Base-by-base conservation (phyloP, 2,113 vertebrate genomes). In the Hippocampus guttulatus region DNA sequence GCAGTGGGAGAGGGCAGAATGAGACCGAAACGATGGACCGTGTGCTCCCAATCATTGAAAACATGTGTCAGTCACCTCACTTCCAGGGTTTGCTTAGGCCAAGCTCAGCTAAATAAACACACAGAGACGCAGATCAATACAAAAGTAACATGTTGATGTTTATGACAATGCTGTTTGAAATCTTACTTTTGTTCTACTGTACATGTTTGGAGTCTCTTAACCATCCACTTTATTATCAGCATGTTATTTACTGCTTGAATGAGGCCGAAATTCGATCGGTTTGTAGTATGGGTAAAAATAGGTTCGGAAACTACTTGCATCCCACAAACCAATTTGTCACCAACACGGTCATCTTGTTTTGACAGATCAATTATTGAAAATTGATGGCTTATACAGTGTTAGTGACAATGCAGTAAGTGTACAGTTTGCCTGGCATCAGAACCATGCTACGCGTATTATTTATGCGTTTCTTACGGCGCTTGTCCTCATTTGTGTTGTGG, bases 1-100 rank as follows among this genome's bases (percentile, higher is more conserved):
- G 68, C 21, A 21, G 68, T 63, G 69, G 68, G 18, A 60, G 65
- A 74, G 45, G 63, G 71, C 70, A 70, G 73, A 85, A 70, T 84
- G 76, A 84, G 63, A 45, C 12, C 65, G 63, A 71, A 82, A 84
- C 64, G 77, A 69, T 3, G 55, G 43, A 69, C 71, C 18, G 52
- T 74, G 76, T 74, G 78, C 76, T 78, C 54, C 52, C 55, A 83
- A 83, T 89, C 75, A 88, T 78, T 87, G 81, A 78, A 86, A 81
- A 60, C 84, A 80, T 71, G 82, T 78, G 90, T 88, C 87, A 90
- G 77, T 90, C 76, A 87, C 81, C 90, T 84, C 52, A 1, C 66
- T 51, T 76, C 75, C 64, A 68, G 73, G 90, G 83, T 92, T 92
- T 81, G 72, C 82, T 85, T 81, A 73, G 75, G 82, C 70, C 54